phyloP scores from a whole-genome alignment of 2,113 vertebrate species.

The Xiphorhynchus elegans region DNA sequence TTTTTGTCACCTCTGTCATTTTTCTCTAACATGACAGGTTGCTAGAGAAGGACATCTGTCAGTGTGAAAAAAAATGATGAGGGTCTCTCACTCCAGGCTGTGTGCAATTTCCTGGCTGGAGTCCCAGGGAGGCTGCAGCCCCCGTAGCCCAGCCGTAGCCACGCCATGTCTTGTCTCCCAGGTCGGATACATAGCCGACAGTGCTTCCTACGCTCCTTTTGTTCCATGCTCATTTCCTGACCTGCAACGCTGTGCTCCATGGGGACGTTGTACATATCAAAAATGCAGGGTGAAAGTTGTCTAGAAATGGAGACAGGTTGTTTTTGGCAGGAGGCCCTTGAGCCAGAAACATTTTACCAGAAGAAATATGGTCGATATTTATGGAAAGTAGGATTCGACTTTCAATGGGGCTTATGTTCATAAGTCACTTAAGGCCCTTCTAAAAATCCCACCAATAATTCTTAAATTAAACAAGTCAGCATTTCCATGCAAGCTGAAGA shows the following conservation, averaged over 20 bases:
- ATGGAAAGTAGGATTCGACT: slow-evolving; percentile 54
- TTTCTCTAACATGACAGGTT: neutral
- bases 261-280: slow-evolving; percentile 20
- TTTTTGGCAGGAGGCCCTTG: slow-evolving; percentile 63
- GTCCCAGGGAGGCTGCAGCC: neutral
- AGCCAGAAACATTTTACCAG: slow-evolving; percentile 59
- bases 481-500: slow-evolving; percentile 42
- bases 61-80: neutral
- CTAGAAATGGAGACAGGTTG: slow-evolving; percentile 65
- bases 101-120: slow-evolving; percentile 9
- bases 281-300: slow-evolving; percentile 57
- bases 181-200: neutral
- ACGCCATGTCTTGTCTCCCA: neutral
- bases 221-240: slow-evolving; percentile 54
- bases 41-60: slow-evolving; percentile 17
- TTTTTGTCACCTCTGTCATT: neutral
- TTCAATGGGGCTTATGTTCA: slow-evolving; percentile 64
- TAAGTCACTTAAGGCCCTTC: slow-evolving; percentile 63
- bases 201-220: slow-evolving; percentile 34
- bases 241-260: neutral
- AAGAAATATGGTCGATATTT: slow-evolving; percentile 60
- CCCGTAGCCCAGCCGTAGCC: neutral
- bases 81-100: neutral
- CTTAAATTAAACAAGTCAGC: slow-evolving; percentile 63
- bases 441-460: slow-evolving; percentile 68